Percentiles rank a stretch among this genome's conserved stretches.
Conservation (phyloP, 2,797 vertebrate genomes). For the Labeo calbasu region DNA sequence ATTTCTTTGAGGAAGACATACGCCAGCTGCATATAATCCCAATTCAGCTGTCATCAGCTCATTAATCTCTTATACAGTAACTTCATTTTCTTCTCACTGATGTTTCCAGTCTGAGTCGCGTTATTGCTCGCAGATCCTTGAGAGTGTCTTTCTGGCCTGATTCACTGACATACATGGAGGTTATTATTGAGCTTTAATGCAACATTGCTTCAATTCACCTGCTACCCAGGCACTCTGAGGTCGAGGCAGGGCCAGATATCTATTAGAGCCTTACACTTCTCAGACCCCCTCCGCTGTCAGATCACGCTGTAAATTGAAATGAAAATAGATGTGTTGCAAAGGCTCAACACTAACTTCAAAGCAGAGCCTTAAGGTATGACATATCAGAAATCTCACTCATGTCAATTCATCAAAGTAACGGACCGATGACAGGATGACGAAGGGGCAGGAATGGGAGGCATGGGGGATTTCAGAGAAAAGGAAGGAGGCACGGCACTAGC, state of each 20-base stretch:
- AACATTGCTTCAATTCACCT: slow-evolving; percentile 47
- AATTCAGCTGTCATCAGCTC: not conserved
- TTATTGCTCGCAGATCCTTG: not conserved
- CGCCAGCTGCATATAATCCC: not conserved
- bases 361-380: slow-evolving; percentile 54
- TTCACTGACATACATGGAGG: slow-evolving; percentile 32
- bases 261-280: slow-evolving; percentile 49
- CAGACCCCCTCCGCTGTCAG: slow-evolving; percentile 20
- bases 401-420: slow-evolving; percentile 59
- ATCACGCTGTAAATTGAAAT: slow-evolving; percentile 50
- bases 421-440: slow-evolving; percentile 52
- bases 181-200: slow-evolving; percentile 53
- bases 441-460: slow-evolving; percentile 7
- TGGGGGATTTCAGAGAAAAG: slow-evolving; percentile 29
- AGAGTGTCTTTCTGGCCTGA: slow-evolving; percentile 18
- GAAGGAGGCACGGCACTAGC: not conserved
- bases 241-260: slow-evolving; percentile 47
- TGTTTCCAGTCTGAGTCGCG: not conserved
- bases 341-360: slow-evolving; percentile 56
- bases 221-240: slow-evolving; percentile 38
- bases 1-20: not conserved
- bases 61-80: slow-evolving; percentile 10
- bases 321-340: slow-evolving; percentile 60
- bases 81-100: not conserved
- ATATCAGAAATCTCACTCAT: slow-evolving; percentile 58